phyloP scores from a whole-genome alignment of 2,888 invertebrate species.

The Hymenopus coronatus region DNA sequence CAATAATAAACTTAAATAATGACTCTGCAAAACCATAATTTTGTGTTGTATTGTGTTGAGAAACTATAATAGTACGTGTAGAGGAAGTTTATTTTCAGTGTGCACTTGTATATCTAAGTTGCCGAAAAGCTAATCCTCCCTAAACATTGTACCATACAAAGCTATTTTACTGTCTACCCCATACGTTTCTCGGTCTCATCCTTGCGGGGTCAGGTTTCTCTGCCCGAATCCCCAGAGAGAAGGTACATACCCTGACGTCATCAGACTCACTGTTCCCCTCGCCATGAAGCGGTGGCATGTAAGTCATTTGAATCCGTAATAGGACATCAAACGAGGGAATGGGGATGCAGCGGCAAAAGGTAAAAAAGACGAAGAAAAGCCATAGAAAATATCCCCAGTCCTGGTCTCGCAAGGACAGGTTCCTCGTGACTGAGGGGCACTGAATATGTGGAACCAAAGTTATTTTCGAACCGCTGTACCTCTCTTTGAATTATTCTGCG shows the following conservation, averaged over 20 bases:
- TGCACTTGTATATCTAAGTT: too few species aligned
- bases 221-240: not conserved
- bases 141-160: constrained; percentile 10
- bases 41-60: too few species aligned
- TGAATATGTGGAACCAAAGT: constrained; percentile 5
- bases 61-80: too few species aligned
- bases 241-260: not conserved
- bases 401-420: not conserved
- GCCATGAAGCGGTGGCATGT: not conserved
- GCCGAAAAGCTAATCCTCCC: not conserved
- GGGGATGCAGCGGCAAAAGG: constrained; percentile 11
- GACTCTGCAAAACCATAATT: too few species aligned
- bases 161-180: not conserved
- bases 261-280: not conserved
- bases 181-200: not conserved
- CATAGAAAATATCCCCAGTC: not conserved
- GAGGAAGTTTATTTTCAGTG: too few species aligned
- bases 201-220: constrained; percentile 4
- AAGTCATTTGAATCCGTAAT: constrained; percentile 30
- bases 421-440: not conserved
- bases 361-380: constrained; percentile 9
- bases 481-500: constrained; percentile 1
- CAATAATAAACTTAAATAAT: too few species aligned
- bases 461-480: not conserved
- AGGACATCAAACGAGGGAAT: constrained; percentile 24